These are phyloP conservation scores for Trypoxylon attenuatum DNA, from an alignment of 2,888 invertebrate species.

Conservation along the genomic window DNA sequence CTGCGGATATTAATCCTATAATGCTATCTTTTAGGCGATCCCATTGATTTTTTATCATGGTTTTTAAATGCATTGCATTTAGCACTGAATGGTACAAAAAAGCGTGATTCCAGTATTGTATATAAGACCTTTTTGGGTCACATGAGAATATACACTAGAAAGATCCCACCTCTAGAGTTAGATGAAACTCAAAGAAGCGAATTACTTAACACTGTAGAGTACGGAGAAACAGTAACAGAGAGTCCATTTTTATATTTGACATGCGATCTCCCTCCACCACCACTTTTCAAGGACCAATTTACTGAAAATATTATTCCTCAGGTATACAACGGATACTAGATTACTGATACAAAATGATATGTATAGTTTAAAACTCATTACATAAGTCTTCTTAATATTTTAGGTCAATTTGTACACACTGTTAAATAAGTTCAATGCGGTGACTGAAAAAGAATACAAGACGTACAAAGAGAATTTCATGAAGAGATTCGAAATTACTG, in stretches of 20 bases:
- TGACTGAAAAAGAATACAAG: constrained; percentile 97
- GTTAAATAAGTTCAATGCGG: constrained; percentile 96
- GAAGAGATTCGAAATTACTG: constrained; percentile 96
- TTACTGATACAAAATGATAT: too few relatives aligned
- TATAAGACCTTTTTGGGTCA: constrained; percentile 95
- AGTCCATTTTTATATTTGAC: constrained; percentile 97
- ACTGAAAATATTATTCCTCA: constrained; percentile 99
- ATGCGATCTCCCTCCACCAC: constrained; percentile 97
- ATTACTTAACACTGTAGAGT: constrained; percentile 87
- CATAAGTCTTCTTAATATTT: too few relatives aligned
- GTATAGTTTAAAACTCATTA: too few relatives aligned
- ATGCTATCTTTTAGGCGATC: constrained; percentile 91
- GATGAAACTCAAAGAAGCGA: constrained; percentile 91
- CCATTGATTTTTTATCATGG: constrained; percentile 98
- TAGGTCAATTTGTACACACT: constrained; percentile 95
- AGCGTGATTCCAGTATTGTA: constrained; percentile 91
- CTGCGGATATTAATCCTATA: too few relatives aligned
- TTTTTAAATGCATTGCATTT: constrained; percentile 96
- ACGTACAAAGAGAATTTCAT: constrained; percentile 99
- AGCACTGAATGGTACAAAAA: constrained; percentile 94
- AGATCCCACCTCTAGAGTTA: constrained; percentile 93
- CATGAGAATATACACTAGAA: constrained; percentile 92
- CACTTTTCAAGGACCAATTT: constrained; percentile 97
- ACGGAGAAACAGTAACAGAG: constrained; percentile 90
- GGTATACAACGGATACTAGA: too few relatives aligned